Conservation (phyloP, 2,113 vertebrate genomes). For the Nycticebus coucang region DNA sequence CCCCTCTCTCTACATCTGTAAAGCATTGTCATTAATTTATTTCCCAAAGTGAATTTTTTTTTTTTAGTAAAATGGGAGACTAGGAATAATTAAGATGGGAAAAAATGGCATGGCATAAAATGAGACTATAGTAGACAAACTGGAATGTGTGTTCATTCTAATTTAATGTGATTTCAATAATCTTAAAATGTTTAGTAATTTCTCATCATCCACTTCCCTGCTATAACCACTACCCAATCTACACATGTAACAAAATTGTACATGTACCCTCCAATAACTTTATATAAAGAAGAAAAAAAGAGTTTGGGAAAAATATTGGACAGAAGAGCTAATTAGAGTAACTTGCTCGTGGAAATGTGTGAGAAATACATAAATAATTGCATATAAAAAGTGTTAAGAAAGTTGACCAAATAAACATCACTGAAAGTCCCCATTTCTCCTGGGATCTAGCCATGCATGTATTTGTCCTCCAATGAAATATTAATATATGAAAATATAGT, state of each 20-base stretch:
- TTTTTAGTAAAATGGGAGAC: not conserved
- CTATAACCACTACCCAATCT: too few relatives aligned
- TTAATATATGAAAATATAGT: not conserved
- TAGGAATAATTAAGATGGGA: not conserved
- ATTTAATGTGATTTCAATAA: not conserved
- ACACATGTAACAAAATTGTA: too few relatives aligned
- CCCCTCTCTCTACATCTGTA: too few relatives aligned
- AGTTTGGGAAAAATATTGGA: not conserved
- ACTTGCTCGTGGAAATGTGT: not conserved
- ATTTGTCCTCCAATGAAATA: not conserved
- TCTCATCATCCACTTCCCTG: too few relatives aligned
- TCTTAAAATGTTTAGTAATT: not conserved
- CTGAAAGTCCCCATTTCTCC: not conserved
- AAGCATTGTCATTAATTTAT: too few relatives aligned
- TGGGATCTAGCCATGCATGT: not conserved
- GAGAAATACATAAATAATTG: not conserved
- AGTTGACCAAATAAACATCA: not conserved
- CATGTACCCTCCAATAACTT: too few relatives aligned
- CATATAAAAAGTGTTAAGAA: not conserved
- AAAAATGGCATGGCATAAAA: not conserved
- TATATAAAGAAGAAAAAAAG: not conserved
- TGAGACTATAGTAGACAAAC: not conserved
- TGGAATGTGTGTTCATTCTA: not conserved
- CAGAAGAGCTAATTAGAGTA: not conserved
- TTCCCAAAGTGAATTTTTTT: not conserved